Evolutionary conservation across 2,888 invertebrate species (phyloP), one percentile per base, ranked within the genome.

Genomic region (Temnothorax unifasciatus): DNA sequence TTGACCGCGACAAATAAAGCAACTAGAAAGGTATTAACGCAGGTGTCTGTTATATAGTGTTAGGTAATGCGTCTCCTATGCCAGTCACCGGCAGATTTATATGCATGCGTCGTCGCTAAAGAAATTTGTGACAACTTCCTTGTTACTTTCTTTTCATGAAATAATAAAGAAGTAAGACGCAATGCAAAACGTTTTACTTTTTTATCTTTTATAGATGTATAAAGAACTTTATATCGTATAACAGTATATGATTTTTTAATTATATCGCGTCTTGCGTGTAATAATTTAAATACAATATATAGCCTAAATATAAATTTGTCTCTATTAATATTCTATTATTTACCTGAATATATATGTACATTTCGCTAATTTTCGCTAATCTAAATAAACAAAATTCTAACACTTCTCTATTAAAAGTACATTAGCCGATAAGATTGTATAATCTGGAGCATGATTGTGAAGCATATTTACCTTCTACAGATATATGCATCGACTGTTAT

Each of bases 1-100:
- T 57, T 52, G 41, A 77, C 68, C 63, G n/a, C 50, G n/a, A 54
- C 64, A 81, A 89, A 83, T 69, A 74, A 85, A 73, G 71, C 54
- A 69, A 29, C 47, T 63, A 29, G 54, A 63, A 68, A 73, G 63
- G 5, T 54, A 74, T 85, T 79, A 54, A 85, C 68, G 63, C 63
- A 44, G 29, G 57, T 74, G 68, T 52, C 52, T 52, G 34, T 82
- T 47, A 41, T 81, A 41, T 81, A 81, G 68, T 61, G 54, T 89
- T 89, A 77, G 34, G 81, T 73, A 86, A 89, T 64, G 21, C 44
- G 47, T 66, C 29, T 68, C 38, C 18, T 57, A 34, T 50, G 50
- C 54, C 83, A 59, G 59, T 85, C 82, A 54, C 61, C n/a, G 44
- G 0, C n/a, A 54, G n/a, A 69, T 59, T 59, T 84, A 77, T 83